These are phyloP conservation scores for Eclectus roratus DNA, from an alignment of 2,113 vertebrate species.

Conservation along the genomic window DNA sequence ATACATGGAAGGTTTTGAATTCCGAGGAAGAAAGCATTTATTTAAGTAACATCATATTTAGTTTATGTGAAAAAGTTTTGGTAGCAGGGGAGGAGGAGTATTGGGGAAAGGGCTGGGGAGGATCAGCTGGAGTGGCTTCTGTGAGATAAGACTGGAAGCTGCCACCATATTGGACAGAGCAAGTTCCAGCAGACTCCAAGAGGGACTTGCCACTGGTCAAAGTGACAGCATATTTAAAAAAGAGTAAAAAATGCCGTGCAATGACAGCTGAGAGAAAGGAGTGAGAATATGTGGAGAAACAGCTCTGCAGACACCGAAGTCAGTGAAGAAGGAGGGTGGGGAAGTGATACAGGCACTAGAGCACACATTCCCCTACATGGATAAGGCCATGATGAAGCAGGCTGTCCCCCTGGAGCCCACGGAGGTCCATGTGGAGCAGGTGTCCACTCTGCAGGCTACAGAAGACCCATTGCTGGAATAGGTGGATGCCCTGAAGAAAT, in stretches of 20 bases:
- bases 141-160: neutral
- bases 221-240: neutral
- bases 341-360: neutral
- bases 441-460: accelerated
- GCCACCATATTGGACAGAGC: no score
- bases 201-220: neutral
- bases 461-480: neutral
- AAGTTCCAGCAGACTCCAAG: neutral
- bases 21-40: neutral
- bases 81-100: accelerated
- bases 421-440: neutral
- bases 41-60: neutral
- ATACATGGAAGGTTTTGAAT: neutral
- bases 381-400: neutral
- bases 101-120: neutral
- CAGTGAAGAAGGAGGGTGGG: neutral
- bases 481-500: neutral
- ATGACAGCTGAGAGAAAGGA: neutral
- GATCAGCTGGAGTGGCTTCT: neutral
- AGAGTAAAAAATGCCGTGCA: neutral
- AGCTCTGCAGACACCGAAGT: neutral
- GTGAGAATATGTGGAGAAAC: neutral
- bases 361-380: neutral
- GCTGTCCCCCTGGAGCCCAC: neutral
- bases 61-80: neutral